phyloP scores from a whole-genome alignment of 2,888 invertebrate species.

The Netelia virgata region DNA sequence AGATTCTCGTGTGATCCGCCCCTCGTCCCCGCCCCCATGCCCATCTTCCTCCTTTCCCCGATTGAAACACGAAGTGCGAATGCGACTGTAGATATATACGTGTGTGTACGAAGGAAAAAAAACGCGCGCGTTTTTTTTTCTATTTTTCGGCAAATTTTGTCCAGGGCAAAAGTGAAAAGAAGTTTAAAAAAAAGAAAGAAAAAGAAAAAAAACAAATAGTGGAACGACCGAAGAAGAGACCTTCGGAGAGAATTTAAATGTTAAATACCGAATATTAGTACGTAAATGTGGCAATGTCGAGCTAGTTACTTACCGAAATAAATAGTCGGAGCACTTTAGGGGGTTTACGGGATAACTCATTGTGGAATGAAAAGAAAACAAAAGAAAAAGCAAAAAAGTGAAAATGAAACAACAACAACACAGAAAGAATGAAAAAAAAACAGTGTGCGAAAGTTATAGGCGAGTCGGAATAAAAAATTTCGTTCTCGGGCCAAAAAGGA shows the following conservation, averaged over 20 bases:
- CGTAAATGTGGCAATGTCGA: conserved; percentile 82
- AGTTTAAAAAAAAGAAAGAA: conserved; percentile 6
- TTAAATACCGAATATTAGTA: conserved; percentile 69
- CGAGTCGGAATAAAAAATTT: conserved; percentile 24
- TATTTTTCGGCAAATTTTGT: conserved; percentile 11
- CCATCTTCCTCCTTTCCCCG: not conserved
- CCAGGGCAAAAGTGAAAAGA: not conserved
- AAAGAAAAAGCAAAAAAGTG: not conserved
- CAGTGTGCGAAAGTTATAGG: not conserved
- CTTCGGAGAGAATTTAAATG: conserved; percentile 39
- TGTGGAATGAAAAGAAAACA: conserved; percentile 35
- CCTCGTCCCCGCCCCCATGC: too few relatives aligned
- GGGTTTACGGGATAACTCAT: conserved; percentile 59
- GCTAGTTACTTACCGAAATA: conserved; percentile 80
- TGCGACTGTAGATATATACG: not conserved
- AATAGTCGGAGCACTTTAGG: conserved; percentile 63
- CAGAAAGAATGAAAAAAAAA: conserved; percentile 14
- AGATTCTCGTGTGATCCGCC: conserved; percentile 44
- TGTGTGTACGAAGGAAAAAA: conserved; percentile 12
- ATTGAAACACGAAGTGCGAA: conserved; percentile 26
- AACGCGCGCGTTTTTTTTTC: not conserved
- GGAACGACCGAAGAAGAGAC: conserved; percentile 26
- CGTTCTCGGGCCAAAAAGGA: conserved; percentile 14
- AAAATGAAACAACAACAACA: conserved; percentile 17
- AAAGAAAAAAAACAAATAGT: conserved; percentile 9